These are phyloP conservation scores for Drosophila miranda DNA, from an alignment of 1,140 invertebrate genomes.

Conservation along the genomic window DNA sequence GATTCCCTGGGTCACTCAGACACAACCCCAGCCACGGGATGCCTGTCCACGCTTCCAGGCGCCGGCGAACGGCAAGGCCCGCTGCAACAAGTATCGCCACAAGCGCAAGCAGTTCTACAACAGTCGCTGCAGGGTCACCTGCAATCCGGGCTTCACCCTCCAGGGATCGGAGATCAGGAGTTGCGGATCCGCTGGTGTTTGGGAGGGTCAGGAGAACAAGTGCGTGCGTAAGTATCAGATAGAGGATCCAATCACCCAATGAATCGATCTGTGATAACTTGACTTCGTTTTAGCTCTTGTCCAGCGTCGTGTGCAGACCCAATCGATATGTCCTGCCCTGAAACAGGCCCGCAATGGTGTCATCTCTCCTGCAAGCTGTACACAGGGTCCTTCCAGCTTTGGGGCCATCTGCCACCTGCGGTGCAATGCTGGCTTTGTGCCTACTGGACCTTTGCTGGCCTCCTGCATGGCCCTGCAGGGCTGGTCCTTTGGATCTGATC, in stretches of 20 bases:
- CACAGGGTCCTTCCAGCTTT: slow-evolving; percentile 74
- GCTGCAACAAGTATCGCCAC: slow-evolving; percentile 79
- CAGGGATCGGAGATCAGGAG: slow-evolving; percentile 83
- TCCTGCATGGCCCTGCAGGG: slow-evolving; percentile 55
- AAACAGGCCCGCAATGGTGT: slow-evolving; percentile 81
- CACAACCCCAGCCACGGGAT: slow-evolving; percentile 54
- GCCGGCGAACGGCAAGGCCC: slow-evolving; percentile 79
- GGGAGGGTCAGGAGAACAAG: slow-evolving; percentile 83
- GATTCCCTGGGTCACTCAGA: slow-evolving; percentile 35
- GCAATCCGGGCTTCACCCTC: slow-evolving; percentile 83
- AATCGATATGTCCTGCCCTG: slow-evolving; percentile 77
- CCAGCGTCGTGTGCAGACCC: not conserved
- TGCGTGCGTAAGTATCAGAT: slow-evolving; percentile 83
- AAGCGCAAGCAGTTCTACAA: slow-evolving; percentile 78
- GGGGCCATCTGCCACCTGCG: slow-evolving; percentile 82
- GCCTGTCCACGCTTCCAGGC: slow-evolving; percentile 74
- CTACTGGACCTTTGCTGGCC: slow-evolving; percentile 38
- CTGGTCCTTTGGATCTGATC: slow-evolving; percentile 57
- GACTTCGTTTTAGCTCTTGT: slow-evolving; percentile 15
- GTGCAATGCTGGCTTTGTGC: slow-evolving; percentile 81
- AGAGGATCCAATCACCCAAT: not conserved
- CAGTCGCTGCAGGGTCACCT: slow-evolving; percentile 85
- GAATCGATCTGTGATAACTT: not conserved
- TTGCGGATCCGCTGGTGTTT: slow-evolving; percentile 83
- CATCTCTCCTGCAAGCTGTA: slow-evolving; percentile 82